Evolutionary conservation across 2,113 vertebrate species (phyloP), one percentile per base, ranked within the genome.

Genomic region (Urocitellus parryii): DNA sequence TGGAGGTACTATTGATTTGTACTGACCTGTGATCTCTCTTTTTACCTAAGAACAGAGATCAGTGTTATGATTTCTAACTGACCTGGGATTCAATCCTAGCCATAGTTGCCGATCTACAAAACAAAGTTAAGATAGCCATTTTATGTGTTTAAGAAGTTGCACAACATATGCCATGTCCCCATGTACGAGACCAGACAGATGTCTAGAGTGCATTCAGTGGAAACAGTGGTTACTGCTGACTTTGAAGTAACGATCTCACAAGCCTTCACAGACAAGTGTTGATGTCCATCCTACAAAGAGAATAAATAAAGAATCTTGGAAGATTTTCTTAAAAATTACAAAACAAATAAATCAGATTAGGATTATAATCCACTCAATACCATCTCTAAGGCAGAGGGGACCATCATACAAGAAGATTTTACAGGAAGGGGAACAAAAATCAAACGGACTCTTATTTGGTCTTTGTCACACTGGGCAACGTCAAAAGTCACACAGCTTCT

Each of bases 251-350:
- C 6, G 85, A 65, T 18, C 27, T 83, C 37, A 74, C 74, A 86
- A 79, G 32, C 76, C 76, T 80, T 84, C 32, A 70, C 1, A 76
- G 39, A 58, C 7, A 74, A 94, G 27, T 45, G 51, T 67, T 34
- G 32, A n/a, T 24, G 10, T 83, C 76, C 37, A 13, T 11, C 9
- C 74, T 85, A 94, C 48, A 48, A 76, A 76, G 34, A 51, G 24
- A 18, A 58, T 91, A 73, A 61, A 76, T 3, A 84, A 51, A 72
- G 16, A 27, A 70, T 42, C 10, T 22, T n/a, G 16, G 18, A 68
- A 70, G 67, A 56, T 39, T 74, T 73, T 27, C 88, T 81, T 68
- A 88, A 89, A 89, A 76, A 91, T 29, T 72, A 91, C 58, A 94
- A 48, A 95, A 5, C 45, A 82, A 56, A 48, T 78, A 82, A 56